Percentiles rank a stretch among this genome's conserved stretches.
Conservation (phyloP, 1,140 invertebrate species). For the Zophobas morio region DNA sequence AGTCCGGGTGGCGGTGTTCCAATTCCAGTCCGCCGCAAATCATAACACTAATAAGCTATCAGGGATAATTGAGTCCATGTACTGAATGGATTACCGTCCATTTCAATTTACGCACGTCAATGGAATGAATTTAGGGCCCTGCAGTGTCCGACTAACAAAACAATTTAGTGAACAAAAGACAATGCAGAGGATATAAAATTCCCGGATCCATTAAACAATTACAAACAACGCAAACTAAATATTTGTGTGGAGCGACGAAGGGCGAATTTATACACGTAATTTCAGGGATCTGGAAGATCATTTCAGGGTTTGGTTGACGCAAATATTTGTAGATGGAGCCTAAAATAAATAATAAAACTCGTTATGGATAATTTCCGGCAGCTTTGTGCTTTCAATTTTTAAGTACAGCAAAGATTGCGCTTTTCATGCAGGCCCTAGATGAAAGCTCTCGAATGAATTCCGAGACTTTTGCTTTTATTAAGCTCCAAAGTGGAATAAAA, state of each 20-base stretch:
- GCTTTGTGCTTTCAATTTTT: no score
- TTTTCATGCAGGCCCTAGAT: background rate
- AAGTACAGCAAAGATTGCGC: background rate
- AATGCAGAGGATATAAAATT: slow-evolving; percentile 1
- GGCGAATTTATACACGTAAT: background rate
- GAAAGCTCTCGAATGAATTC: slow-evolving; percentile 9
- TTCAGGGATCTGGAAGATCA: background rate
- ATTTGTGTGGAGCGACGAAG: background rate
- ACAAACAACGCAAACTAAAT: background rate
- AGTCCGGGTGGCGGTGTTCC: no score
- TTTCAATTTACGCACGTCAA: background rate
- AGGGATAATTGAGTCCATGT: background rate
- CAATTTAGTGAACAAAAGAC: background rate
- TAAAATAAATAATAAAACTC: background rate
- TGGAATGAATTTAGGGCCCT: background rate
- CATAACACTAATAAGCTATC: background rate
- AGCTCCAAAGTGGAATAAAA: background rate
- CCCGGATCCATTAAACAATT: background rate
- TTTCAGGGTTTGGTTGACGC: background rate
- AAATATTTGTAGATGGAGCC: background rate
- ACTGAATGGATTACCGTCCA: background rate
- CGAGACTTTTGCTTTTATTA: background rate
- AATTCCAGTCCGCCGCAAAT: background rate
- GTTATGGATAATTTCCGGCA: no score
- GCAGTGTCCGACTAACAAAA: background rate